Evolutionary conservation across 1,140 invertebrate genomes (phyloP), one percentile per base, ranked within the genome.

Genomic region (Antheraea pernyi): DNA sequence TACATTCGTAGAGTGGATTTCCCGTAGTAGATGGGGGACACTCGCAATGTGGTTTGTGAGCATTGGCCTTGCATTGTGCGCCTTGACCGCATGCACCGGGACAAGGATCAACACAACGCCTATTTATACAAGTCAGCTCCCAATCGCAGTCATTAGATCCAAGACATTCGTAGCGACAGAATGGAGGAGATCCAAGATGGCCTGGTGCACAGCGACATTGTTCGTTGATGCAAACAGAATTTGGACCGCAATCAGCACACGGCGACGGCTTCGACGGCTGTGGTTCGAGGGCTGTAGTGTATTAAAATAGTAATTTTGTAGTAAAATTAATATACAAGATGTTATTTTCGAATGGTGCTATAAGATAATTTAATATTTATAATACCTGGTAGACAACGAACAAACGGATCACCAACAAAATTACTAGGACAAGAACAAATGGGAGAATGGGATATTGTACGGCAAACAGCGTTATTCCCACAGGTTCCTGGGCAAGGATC

Each of bases 401-500:
- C 92, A 70, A 96, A 96, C n/a, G 96, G 94, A 93, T 96, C 94
- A 53, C 96, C 96, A 7, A 92, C 93, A 74, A 93, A 95, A 59
- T 94, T 94, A 72, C 90, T 89, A 0, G 95, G 93, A 76, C 97
- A 97, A 3, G 93, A 93, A 79, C 97, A 97, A 67, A 95, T 94
- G 10, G 96, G 95, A 5, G 95, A 93, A 79, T 97, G 96, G 80
- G 95, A 95, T 8, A 94, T 92, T 9, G 96, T 95, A 30, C 93
- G 93, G 80, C 97, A 97, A 65, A 94, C 92, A 3, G 96, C 96
- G 74, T 94, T 94, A 11, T 94, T 85, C 13, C 96, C 96, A 83
- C 96, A 97, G 8, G 95, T 94, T 46, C 96, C 96, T 7, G 94
- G 94, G 80, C 96, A 97, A 19, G 96, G 96, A 87, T 97, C 95